Percentiles rank a stretch among this genome's conserved stretches.
Evolutionary conservation across 1,140 invertebrate genomes (phyloP).

Genomic region (Tetramorium alpestre): DNA sequence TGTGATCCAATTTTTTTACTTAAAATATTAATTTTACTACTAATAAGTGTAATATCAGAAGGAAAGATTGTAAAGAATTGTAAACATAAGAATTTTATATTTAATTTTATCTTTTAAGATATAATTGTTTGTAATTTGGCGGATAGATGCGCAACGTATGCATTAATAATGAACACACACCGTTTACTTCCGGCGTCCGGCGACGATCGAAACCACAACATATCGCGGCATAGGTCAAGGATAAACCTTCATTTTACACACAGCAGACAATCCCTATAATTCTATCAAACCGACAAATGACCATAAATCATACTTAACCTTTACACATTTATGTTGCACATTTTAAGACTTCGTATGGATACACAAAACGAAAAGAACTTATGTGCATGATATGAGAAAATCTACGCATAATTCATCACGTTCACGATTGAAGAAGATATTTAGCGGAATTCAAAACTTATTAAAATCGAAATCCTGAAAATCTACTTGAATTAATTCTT

Average conservation of each 20-base stretch:
- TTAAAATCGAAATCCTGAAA: neutral
- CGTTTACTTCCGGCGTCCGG: constrained; percentile 44
- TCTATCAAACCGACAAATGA: constrained; percentile 12
- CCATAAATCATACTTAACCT: constrained; percentile 48
- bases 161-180: constrained; percentile 44
- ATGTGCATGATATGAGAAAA: neutral
- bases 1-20: neutral
- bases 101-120: neutral
- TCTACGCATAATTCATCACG: neutral
- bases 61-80: neutral
- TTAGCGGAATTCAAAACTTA: neutral
- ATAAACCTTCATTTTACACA: constrained; percentile 51
- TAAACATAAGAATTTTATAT: neutral
- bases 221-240: constrained; percentile 69
- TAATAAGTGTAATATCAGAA: neutral
- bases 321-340: neutral
- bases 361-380: neutral
- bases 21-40: neutral
- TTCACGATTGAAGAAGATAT: neutral
- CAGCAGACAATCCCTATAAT: constrained; percentile 35
- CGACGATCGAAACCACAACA: constrained; percentile 66
- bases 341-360: neutral
- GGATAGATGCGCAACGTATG: neutral
- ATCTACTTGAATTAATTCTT: neutral
- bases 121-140: neutral